Evolutionary conservation across 2,113 vertebrate species (phyloP).

Genomic region (Desmodus rotundus): DNA sequence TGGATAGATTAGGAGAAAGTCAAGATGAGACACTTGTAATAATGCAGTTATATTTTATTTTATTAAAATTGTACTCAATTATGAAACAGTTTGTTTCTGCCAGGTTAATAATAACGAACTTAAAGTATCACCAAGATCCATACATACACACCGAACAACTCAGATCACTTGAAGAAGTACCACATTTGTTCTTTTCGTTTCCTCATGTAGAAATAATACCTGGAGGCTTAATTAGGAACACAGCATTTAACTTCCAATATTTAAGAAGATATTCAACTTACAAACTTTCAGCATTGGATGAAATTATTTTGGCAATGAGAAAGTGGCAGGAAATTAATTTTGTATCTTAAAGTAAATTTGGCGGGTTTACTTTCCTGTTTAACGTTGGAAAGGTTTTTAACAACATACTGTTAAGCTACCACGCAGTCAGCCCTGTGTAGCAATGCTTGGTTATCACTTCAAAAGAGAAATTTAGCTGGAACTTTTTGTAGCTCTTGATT

Average conservation of each 20-base stretch:
- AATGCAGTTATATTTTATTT: conserved; percentile 59
- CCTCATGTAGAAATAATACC: conserved; percentile 21
- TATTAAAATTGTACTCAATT: not conserved
- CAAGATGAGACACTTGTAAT: conserved; percentile 35
- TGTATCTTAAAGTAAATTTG: conserved; percentile 52
- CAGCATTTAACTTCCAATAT: conserved; percentile 34
- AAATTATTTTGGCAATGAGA: conserved; percentile 43
- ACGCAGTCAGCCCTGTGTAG: not conserved
- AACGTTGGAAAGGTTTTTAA: conserved; percentile 34
- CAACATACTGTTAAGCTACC: conserved; percentile 31
- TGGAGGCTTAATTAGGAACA: conserved; percentile 46
- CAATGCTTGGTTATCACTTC: conserved; percentile 24
- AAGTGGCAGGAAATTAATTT: conserved; percentile 60
- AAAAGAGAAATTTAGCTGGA: conserved; percentile 14
- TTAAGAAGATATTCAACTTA: conserved; percentile 25
- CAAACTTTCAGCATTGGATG: conserved; percentile 33
- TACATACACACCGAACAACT: not conserved
- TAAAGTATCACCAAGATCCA: not conserved
- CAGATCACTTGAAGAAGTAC: conserved; percentile 1
- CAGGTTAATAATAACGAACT: conserved; percentile 44
- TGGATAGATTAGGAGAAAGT: conserved; percentile 71
- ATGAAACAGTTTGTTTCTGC: not conserved
- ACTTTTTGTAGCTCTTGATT: conserved; percentile 36
- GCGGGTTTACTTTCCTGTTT: conserved; percentile 56
- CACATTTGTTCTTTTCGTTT: not conserved